Percentiles rank a stretch among this genome's conserved stretches.
Conservation (phyloP, 37 sponge, comb jelly and placozoan genomes). For the Beroe ovata region DNA sequence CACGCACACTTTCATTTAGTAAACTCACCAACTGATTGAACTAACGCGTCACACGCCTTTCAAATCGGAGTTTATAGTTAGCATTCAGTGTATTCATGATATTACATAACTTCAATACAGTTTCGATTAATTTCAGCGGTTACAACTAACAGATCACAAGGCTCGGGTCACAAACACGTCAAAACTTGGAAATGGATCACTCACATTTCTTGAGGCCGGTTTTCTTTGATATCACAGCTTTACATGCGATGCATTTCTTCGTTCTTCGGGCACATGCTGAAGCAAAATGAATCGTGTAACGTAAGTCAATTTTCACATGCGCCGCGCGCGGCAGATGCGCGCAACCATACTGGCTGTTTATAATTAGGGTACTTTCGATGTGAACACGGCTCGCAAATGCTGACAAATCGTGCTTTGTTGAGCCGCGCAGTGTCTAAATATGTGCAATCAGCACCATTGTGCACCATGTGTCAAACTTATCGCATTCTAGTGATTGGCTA, state of each 20-base stretch:
- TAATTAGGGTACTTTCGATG: conserved; percentile 18
- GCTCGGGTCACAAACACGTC: no score
- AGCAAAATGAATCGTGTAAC: conserved; percentile 11
- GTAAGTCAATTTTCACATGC: no score
- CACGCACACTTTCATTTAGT: no score
- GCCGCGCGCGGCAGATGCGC: conserved; percentile 16
- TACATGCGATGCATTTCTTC: conserved; percentile 74
- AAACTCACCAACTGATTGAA: no score
- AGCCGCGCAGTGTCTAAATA: conserved; percentile 70
- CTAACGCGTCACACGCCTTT: no score
- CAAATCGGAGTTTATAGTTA: no score
- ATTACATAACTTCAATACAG: neutral
- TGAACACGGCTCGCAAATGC: neutral
- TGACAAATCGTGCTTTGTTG: neutral
- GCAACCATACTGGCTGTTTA: conserved; percentile 45
- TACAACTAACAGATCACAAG: no score
- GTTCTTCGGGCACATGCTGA: conserved; percentile 73
- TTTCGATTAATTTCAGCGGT: no score
- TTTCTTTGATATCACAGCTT: conserved; percentile 66
- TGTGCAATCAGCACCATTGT: neutral
- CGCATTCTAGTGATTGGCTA: no score
- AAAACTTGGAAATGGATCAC: no score
- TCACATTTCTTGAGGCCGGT: conserved; percentile 67
- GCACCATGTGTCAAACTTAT: no score
- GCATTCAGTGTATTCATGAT: no score